Conservation (phyloP, 2,888 invertebrate species). For the Xestobium rufovillosum region DNA sequence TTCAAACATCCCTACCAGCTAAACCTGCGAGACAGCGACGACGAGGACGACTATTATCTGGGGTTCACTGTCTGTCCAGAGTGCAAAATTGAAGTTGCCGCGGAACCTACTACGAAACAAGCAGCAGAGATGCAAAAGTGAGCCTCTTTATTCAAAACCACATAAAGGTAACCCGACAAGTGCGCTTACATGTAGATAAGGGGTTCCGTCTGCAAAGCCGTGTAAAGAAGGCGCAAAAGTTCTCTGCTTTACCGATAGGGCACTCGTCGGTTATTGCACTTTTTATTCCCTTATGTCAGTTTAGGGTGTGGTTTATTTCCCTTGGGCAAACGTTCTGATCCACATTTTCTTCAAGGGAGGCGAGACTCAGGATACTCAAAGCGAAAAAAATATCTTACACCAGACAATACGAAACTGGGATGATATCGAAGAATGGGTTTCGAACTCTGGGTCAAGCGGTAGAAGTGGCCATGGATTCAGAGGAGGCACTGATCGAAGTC, state of each 20-base stretch:
- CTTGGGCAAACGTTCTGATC: too few species aligned
- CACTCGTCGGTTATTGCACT: background rate
- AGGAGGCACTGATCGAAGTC: slow-evolving; percentile 41
- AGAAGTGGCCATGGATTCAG: slow-evolving; percentile 46
- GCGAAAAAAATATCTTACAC: slow-evolving; percentile 57
- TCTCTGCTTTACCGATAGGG: too few species aligned
- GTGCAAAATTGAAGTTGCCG: slow-evolving; percentile 49
- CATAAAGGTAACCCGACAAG: too few species aligned
- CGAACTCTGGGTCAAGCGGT: slow-evolving; percentile 48
- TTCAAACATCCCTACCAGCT: slow-evolving; percentile 54
- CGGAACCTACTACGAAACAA: slow-evolving; percentile 52
- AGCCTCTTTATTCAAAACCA: too few species aligned
- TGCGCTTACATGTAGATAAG: too few species aligned
- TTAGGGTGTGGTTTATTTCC: too few species aligned
- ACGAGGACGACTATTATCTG: slow-evolving; percentile 36
- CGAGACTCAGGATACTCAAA: slow-evolving; percentile 52
- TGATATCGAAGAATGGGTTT: slow-evolving; percentile 53
- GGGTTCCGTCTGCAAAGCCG: too few species aligned
- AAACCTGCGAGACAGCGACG: slow-evolving; percentile 45
- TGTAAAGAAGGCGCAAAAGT: too few species aligned
- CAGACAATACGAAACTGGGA: slow-evolving; percentile 56
- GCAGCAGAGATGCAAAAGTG: slow-evolving; percentile 51
- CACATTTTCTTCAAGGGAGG: slow-evolving; percentile 46
- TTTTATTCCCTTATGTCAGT: too few species aligned
- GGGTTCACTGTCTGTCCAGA: slow-evolving; percentile 51